Percentiles rank a stretch among this genome's conserved stretches.
These are phyloP conservation scores for Sisyra nigra DNA, from an alignment of 2,888 invertebrate genomes.

Conservation along the genomic window DNA sequence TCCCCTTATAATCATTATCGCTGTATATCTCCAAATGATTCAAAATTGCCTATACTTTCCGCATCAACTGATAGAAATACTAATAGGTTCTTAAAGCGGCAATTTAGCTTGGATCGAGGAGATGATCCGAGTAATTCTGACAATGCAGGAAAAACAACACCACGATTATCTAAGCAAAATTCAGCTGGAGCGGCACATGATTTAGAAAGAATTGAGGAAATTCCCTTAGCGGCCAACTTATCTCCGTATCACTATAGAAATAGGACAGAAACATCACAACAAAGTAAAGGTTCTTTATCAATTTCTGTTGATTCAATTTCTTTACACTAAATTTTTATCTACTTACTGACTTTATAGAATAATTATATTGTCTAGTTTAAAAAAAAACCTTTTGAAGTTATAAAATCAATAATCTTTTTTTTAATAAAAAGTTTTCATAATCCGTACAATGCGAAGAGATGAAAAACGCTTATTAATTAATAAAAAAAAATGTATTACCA, in stretches of 20 bases:
- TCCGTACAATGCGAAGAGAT: too few species aligned
- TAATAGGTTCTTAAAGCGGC: constrained; percentile 40
- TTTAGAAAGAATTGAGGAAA: constrained; percentile 52
- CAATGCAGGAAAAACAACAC: constrained; percentile 13
- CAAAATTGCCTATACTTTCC: constrained; percentile 19
- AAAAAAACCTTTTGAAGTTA: too few species aligned
- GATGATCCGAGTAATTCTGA: constrained; percentile 30
- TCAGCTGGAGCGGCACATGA: constrained; percentile 51
- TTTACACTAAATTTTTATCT: background rate
- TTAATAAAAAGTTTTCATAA: too few species aligned
- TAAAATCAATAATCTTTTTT: too few species aligned
- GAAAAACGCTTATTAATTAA: too few species aligned
- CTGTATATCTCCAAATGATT: constrained; percentile 46
- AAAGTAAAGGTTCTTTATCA: constrained; percentile 5
- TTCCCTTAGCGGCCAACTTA: constrained; percentile 23
- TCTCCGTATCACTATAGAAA: constrained; percentile 7
- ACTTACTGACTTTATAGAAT: too few species aligned
- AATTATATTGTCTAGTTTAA: too few species aligned
- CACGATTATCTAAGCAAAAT: constrained; percentile 44
- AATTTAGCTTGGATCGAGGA: constrained; percentile 53
- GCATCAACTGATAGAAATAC: constrained; percentile 10
- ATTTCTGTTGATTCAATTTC: constrained; percentile 8
- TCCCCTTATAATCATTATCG: constrained; percentile 62
- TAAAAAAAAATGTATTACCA: too few species aligned
- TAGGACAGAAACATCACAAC: constrained; percentile 6